These are phyloP conservation scores for Branchipolynoe longqiensis DNA, from an alignment of 2,888 invertebrate species.

Conservation along the genomic window DNA sequence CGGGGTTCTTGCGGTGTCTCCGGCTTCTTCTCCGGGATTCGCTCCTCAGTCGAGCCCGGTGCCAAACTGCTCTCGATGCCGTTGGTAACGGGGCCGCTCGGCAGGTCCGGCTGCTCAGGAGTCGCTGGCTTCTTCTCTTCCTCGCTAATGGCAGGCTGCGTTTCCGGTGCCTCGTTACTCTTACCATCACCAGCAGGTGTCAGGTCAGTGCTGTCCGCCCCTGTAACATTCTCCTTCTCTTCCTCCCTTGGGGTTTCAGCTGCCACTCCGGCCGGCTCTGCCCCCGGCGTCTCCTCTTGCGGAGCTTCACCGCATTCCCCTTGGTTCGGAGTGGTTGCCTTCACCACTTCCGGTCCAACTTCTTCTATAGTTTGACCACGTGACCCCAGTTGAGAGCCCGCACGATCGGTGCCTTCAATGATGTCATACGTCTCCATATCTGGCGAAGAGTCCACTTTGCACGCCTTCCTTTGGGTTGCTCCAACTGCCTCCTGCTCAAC, in stretches of 20 bases:
- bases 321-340: neutral
- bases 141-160: neutral
- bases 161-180: neutral
- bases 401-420: conserved; percentile 1
- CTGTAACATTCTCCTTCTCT: neutral
- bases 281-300: neutral
- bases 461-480: neutral
- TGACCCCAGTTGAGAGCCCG: neutral
- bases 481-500: neutral
- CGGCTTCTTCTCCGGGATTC: conserved; percentile 31
- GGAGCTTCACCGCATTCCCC: neutral
- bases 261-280: neutral
- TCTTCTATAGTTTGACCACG: neutral
- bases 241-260: neutral
- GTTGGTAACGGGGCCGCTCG: neutral
- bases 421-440: conserved; percentile 59
- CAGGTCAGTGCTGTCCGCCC: neutral
- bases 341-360: neutral
- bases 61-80: neutral
- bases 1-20: conserved; percentile 10
- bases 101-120: neutral
- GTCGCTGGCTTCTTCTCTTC: neutral
- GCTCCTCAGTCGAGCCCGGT: neutral
- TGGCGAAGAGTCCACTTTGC: conserved; percentile 41
- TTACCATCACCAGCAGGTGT: too few relatives aligned